Evolutionary conservation across 2,113 vertebrate species (phyloP).

Genomic region (Leuciscus idus): DNA sequence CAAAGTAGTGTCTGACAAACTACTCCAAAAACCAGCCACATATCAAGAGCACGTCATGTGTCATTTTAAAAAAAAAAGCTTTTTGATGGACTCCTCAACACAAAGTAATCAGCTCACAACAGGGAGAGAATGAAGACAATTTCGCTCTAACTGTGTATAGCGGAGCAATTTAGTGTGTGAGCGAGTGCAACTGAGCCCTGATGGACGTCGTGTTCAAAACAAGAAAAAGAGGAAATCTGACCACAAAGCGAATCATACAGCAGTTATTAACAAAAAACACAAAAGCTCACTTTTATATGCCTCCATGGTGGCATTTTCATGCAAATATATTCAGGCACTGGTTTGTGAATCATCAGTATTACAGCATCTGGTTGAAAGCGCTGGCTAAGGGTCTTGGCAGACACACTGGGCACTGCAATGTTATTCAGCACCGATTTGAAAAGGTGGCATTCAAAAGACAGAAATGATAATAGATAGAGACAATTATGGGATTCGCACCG

Average conservation of each 20-base stretch:
- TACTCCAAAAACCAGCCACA: background rate
- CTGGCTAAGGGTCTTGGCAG: background rate
- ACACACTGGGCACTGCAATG: background rate
- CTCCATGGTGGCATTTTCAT: background rate
- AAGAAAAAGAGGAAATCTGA: background rate
- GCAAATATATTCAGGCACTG: constrained; percentile 9
- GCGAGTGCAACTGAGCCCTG: background rate
- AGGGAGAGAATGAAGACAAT: background rate
- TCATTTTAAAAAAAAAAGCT: background rate
- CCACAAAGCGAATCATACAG: background rate
- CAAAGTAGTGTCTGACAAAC: background rate
- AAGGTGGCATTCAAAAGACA: background rate
- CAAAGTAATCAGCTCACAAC: background rate
- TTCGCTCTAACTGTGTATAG: background rate
- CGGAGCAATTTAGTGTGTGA: background rate
- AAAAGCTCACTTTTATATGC: background rate
- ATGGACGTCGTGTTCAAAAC: background rate
- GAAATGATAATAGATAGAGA: background rate
- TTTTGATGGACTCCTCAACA: background rate
- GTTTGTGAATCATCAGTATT: constrained; percentile 10
- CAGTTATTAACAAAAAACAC: background rate
- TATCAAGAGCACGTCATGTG: background rate
- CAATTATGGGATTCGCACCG: background rate
- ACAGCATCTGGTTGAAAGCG: background rate
- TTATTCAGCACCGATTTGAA: background rate